These are phyloP conservation scores for Gryllus bimaculatus DNA, from an alignment of 1,140 invertebrate genomes.

Conservation along the genomic window DNA sequence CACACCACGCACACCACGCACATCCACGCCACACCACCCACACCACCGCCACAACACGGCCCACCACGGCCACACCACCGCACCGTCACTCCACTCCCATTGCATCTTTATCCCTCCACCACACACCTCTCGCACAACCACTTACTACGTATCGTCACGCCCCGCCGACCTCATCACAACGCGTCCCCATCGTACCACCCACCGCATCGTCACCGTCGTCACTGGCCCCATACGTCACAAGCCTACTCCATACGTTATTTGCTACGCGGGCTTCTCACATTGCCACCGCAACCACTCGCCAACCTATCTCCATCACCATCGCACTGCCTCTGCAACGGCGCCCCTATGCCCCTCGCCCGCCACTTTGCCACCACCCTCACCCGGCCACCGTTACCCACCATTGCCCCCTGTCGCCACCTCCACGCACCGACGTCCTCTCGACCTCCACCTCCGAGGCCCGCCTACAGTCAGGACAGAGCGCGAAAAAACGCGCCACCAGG, in stretches of 20 bases:
- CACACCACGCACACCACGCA: too few species aligned
- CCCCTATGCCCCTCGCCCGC: not conserved
- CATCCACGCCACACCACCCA: too few species aligned
- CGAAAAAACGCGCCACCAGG: too few species aligned
- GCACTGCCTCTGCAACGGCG: not conserved
- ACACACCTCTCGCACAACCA: too few species aligned
- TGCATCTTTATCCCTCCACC: too few species aligned
- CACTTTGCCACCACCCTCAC: not conserved
- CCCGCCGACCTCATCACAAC: too few species aligned
- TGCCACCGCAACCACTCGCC: not conserved
- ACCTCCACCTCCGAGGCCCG: not conserved
- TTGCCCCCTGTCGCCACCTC: not conserved
- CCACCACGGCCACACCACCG: not conserved
- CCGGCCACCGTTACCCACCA: not conserved
- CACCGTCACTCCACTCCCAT: too few species aligned
- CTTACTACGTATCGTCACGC: too few species aligned
- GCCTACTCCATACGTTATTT: not conserved
- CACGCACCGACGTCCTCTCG: not conserved
- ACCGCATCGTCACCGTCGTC: not conserved
- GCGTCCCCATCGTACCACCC: not conserved
- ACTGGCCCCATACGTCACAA: too few species aligned
- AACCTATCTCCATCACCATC: too few species aligned
- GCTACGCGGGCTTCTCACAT: not conserved
- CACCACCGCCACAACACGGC: not conserved
- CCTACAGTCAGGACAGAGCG: not conserved